Evolutionary conservation across 2,888 invertebrate genomes (phyloP).

Genomic region (Emmelina monodactyla): DNA sequence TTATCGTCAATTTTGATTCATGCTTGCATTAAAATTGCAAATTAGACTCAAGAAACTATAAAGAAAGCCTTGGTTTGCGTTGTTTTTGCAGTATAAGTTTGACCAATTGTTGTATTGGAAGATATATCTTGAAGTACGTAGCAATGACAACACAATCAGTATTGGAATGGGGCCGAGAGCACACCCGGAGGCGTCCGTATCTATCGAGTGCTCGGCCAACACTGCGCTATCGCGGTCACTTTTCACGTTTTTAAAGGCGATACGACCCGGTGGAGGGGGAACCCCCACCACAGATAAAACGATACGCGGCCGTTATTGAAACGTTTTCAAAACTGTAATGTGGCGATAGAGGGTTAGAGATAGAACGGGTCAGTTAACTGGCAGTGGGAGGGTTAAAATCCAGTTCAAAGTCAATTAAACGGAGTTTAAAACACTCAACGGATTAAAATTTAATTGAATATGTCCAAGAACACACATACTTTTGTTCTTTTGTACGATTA

Average conservation of each 20-base stretch:
- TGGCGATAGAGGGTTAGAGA: conserved; percentile 18
- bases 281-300: conserved; percentile 25
- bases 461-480: too few relatives aligned
- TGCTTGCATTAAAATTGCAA: neutral
- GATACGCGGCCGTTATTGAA: conserved; percentile 32
- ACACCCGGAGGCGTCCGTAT: conserved; percentile 29
- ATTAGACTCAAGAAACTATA: neutral
- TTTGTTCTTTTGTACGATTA: too few relatives aligned
- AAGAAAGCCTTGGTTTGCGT: too few relatives aligned
- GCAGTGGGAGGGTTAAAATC: too few relatives aligned
- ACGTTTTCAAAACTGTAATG: conserved; percentile 22
- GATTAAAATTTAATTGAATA: too few relatives aligned
- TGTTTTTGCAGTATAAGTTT: too few relatives aligned
- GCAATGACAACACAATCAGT: too few relatives aligned
- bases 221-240: conserved; percentile 49
- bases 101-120: too few relatives aligned
- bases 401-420: too few relatives aligned
- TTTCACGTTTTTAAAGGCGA: conserved; percentile 58
- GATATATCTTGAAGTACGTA: too few relatives aligned
- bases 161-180: conserved; percentile 15
- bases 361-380: too few relatives aligned
- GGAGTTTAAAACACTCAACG: too few relatives aligned
- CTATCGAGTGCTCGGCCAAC: conserved; percentile 35
- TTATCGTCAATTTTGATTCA: neutral
- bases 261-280: conserved; percentile 15